Evolutionary conservation across 2,888 invertebrate genomes (phyloP).

Genomic region (Trachelus troglodyta): DNA sequence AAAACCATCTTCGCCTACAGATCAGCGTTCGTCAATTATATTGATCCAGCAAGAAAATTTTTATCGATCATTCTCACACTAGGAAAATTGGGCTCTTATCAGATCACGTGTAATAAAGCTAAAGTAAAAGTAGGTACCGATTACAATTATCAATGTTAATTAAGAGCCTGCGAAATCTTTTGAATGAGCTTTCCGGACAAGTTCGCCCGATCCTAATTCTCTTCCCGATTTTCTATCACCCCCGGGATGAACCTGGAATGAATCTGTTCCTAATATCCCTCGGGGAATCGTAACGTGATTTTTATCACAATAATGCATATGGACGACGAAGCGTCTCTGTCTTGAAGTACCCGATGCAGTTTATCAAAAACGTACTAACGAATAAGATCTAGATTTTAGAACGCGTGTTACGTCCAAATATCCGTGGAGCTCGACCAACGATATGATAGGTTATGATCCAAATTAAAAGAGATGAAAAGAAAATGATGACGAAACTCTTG

Average conservation of each 20-base stretch:
- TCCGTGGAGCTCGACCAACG: slow-evolving; percentile 5
- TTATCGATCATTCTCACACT: not conserved
- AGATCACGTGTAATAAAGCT: too few relatives aligned
- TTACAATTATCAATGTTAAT: not conserved
- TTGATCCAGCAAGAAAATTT: not conserved
- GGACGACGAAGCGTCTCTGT: not conserved
- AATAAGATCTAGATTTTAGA: slow-evolving; percentile 6
- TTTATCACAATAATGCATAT: not conserved
- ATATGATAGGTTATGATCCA: not conserved
- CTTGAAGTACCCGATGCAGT: not conserved
- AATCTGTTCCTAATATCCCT: not conserved
- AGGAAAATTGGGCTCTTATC: not conserved
- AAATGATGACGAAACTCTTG: not conserved
- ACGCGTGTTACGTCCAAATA: slow-evolving; percentile 4
- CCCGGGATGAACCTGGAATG: not conserved
- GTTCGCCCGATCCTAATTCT: not conserved
- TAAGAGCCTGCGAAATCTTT: not conserved
- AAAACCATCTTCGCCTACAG: not conserved
- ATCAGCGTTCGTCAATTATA: not conserved
- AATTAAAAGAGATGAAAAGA: not conserved
- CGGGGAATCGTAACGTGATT: not conserved
- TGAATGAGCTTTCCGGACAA: not conserved
- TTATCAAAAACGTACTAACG: not conserved
- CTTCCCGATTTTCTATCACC: not conserved
- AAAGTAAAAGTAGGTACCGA: not conserved